These are phyloP conservation scores for Cyclophora albipunctata DNA, from an alignment of 2,888 invertebrate species.

Conservation along the genomic window DNA sequence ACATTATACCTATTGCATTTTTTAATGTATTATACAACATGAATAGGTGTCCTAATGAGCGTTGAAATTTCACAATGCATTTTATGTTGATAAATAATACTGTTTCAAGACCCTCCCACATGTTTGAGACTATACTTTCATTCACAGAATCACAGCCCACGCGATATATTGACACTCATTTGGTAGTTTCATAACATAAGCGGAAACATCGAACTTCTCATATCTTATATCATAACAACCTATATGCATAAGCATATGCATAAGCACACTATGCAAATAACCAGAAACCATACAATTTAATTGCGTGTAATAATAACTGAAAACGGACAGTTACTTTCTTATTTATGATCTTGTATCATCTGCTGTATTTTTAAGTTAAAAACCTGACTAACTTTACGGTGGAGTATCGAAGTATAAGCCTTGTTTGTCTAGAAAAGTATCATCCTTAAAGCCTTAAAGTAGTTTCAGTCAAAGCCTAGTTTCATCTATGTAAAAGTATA, in stretches of 20 bases:
- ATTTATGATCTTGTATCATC: constrained; percentile 3
- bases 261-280: constrained; percentile 24
- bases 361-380: too few species aligned
- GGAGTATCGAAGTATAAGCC: too few species aligned
- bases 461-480: too few species aligned
- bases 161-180: constrained; percentile 54
- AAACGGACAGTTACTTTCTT: constrained; percentile 13
- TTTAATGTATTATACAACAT: constrained; percentile 7
- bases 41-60: not conserved
- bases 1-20: too few species aligned
- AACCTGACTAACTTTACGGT: too few species aligned
- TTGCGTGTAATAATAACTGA: constrained; percentile 7
- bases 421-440: too few species aligned
- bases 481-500: too few species aligned
- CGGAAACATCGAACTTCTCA: constrained; percentile 52
- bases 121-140: constrained; percentile 44
- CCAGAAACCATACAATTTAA: not conserved
- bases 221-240: constrained; percentile 46
- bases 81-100: constrained; percentile 32
- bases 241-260: constrained; percentile 26
- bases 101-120: constrained; percentile 39
- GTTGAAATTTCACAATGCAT: not conserved
- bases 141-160: constrained; percentile 60
- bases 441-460: too few species aligned
- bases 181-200: constrained; percentile 59